phyloP scores from a whole-genome alignment of 2,888 invertebrate genomes.

The Icerya purchasi region DNA sequence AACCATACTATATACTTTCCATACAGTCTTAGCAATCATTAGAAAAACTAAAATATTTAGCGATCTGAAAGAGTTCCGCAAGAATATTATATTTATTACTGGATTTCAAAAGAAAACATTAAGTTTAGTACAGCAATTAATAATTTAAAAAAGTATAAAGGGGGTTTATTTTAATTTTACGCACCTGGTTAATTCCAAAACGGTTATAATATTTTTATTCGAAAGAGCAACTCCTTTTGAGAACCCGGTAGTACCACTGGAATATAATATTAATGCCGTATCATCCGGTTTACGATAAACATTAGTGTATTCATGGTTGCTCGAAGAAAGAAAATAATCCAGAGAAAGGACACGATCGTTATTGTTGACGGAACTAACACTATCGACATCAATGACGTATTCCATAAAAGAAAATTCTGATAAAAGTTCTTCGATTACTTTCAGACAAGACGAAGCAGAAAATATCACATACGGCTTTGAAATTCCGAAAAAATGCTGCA shows the following conservation, averaged over 20 bases:
- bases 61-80: too few species aligned
- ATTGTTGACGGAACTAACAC: not conserved
- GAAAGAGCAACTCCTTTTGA: conserved; percentile 60
- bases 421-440: not conserved
- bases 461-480: not conserved
- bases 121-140: too few species aligned
- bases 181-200: not conserved
- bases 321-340: too few species aligned
- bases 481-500: not conserved
- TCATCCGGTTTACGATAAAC: conserved; percentile 18
- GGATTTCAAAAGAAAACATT: too few species aligned
- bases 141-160: too few species aligned
- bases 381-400: not conserved
- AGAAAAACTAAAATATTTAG: too few species aligned
- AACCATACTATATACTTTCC: too few species aligned
- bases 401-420: not conserved
- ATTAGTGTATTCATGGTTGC: not conserved
- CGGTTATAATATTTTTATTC: conserved; percentile 32
- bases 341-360: not conserved
- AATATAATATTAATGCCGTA: conserved; percentile 32
- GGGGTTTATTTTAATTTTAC: too few species aligned
- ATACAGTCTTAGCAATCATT: too few species aligned
- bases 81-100: too few species aligned
- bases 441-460: not conserved
- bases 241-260: conserved; percentile 59